Evolutionary conservation across 2,113 vertebrate genomes (phyloP).

Genomic region (Odobenus rosmarus): DNA sequence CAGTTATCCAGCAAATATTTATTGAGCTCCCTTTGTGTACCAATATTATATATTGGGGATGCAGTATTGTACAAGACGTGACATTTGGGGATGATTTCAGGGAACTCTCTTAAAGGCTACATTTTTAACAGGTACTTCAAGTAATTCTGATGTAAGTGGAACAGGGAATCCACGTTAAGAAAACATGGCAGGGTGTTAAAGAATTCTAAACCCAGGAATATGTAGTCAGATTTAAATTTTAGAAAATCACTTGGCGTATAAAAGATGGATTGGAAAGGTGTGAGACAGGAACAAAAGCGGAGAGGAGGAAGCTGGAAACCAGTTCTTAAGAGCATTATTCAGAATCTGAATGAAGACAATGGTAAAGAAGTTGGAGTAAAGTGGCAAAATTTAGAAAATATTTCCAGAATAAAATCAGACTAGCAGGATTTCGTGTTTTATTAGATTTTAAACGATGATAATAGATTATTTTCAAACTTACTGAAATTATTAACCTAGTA

Average conservation of each 20-base stretch:
- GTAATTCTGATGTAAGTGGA: neutral
- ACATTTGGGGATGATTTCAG: neutral
- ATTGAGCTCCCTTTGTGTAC: neutral
- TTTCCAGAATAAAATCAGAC: neutral
- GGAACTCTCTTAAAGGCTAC: neutral
- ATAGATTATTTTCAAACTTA: slow-evolving; percentile 24
- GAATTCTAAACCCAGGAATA: neutral
- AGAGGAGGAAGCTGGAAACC: neutral
- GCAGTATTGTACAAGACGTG: neutral
- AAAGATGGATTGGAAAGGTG: neutral
- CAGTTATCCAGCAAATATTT: slow-evolving; percentile 24
- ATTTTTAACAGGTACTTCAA: neutral
- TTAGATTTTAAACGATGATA: neutral
- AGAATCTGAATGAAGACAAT: neutral
- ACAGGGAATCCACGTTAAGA: neutral
- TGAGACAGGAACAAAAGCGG: neutral
- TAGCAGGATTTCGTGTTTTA: neutral
- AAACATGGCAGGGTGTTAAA: neutral
- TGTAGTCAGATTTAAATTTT: neutral
- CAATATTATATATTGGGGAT: neutral
- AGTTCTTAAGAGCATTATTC: neutral
- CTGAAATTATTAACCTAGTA: slow-evolving; percentile 21
- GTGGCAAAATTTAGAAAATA: neutral
- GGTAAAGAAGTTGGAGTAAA: neutral
- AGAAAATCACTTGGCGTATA: neutral